A percentile compares a stretch with the other conserved stretches of the same genome.
Evolutionary conservation across 2,797 vertebrate genomes (phyloP).

Genomic region (Acanthornis magna): DNA sequence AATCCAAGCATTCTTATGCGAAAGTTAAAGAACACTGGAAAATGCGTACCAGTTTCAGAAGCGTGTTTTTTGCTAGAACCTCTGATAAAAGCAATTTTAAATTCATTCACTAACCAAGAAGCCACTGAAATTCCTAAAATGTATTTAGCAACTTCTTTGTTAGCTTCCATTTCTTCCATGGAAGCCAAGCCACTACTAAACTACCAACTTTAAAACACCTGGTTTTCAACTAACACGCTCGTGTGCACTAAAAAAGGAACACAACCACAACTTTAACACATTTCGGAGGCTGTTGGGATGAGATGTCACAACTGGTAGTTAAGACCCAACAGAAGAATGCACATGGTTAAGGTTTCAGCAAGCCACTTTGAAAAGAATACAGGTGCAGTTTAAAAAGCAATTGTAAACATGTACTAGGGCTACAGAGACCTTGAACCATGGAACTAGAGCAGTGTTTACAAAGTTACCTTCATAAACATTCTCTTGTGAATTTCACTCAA

Average conservation of each 20-base stretch:
- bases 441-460: neutral
- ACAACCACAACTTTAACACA: neutral
- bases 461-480: neutral
- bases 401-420: neutral
- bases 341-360: neutral
- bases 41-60: neutral
- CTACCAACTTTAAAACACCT: neutral
- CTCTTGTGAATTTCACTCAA: neutral
- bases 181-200: neutral
- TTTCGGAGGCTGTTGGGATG: neutral
- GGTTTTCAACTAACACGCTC: neutral
- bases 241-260: neutral
- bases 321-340: neutral
- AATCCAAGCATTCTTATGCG: neutral
- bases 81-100: neutral
- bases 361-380: neutral
- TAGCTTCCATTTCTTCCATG: neutral
- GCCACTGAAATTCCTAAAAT: neutral
- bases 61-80: neutral
- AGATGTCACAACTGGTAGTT: neutral
- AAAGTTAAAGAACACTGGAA: neutral
- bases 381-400: neutral
- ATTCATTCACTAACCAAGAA: neutral
- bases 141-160: neutral
- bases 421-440: neutral